These are phyloP conservation scores for Leucoma salicis DNA, from an alignment of 2,888 invertebrate genomes.

Conservation along the genomic window DNA sequence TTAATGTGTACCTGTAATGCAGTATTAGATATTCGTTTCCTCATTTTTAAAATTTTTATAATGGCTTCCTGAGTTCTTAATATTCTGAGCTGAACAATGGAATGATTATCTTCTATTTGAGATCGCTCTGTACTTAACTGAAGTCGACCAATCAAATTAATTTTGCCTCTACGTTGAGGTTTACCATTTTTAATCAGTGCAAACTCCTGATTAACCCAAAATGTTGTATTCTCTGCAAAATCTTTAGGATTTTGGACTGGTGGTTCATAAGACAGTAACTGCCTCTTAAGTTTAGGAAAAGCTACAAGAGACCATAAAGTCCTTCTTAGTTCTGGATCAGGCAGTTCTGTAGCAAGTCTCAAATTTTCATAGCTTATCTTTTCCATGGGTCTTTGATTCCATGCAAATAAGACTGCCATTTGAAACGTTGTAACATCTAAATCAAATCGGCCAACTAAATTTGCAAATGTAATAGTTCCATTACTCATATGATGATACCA, in stretches of 20 bases:
- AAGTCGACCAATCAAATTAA: slow-evolving; percentile 97
- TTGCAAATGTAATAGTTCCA: slow-evolving; percentile 97
- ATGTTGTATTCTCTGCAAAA: slow-evolving; percentile 94
- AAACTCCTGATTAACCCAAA: slow-evolving; percentile 99
- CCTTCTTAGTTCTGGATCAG: slow-evolving; percentile 95
- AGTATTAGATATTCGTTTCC: slow-evolving; percentile 96
- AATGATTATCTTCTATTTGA: slow-evolving; percentile 98
- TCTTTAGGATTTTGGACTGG: slow-evolving; percentile 94
- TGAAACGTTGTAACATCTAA: slow-evolving; percentile 99
- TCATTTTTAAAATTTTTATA: slow-evolving; percentile 99
- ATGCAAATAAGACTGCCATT: slow-evolving; percentile 99
- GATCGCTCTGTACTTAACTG: slow-evolving; percentile 97
- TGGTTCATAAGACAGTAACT: slow-evolving; percentile 92
- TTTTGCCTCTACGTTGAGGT: slow-evolving; percentile 95
- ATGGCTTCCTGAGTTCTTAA: slow-evolving; percentile 97
- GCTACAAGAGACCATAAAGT: slow-evolving; percentile 98
- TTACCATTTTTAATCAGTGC: slow-evolving; percentile 97
- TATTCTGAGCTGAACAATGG: slow-evolving; percentile 97
- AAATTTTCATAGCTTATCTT: slow-evolving; percentile 98
- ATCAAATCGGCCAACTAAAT: slow-evolving; percentile 96
- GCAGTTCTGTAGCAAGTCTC: slow-evolving; percentile 96
- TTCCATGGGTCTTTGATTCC: slow-evolving; percentile 97
- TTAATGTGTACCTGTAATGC: slow-evolving; percentile 87
- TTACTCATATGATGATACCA: slow-evolving; percentile 99
- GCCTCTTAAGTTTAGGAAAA: slow-evolving; percentile 97